Conservation (phyloP, 2,113 vertebrate species). For the Leucosticte australis region DNA sequence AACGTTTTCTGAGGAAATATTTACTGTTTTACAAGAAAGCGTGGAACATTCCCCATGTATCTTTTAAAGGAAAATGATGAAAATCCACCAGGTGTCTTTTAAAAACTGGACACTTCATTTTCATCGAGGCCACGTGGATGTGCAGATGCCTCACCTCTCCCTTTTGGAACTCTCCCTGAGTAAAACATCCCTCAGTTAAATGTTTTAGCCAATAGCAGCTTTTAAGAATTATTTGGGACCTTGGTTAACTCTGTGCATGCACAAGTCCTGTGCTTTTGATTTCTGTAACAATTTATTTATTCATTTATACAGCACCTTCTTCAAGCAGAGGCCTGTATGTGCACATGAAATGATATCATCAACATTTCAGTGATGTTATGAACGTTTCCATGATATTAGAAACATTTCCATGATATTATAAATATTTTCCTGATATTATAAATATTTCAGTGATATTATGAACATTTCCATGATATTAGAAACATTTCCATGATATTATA, state of each 20-base stretch:
- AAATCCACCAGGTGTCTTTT: not conserved
- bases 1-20: not conserved
- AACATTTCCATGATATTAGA: not conserved
- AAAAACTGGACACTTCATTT: not conserved
- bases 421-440: not conserved
- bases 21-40: not conserved
- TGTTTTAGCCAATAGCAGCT: not conserved
- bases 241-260: not conserved
- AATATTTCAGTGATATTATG: not conserved
- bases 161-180: not conserved
- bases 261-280: not conserved
- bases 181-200: not conserved
- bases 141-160: not conserved
- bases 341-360: fast-evolving
- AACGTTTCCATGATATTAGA: no score
- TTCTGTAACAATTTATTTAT: not conserved
- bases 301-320: not conserved
- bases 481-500: not conserved
- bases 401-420: not conserved
- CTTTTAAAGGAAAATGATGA: not conserved
- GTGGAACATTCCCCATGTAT: not conserved
- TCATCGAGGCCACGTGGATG: not conserved
- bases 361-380: not conserved
- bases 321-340: not conserved
- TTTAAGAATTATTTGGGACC: not conserved